Evolutionary conservation across 2,797 vertebrate species (phyloP), one percentile per base, ranked within the genome.

Genomic region (Chelonia mydas): DNA sequence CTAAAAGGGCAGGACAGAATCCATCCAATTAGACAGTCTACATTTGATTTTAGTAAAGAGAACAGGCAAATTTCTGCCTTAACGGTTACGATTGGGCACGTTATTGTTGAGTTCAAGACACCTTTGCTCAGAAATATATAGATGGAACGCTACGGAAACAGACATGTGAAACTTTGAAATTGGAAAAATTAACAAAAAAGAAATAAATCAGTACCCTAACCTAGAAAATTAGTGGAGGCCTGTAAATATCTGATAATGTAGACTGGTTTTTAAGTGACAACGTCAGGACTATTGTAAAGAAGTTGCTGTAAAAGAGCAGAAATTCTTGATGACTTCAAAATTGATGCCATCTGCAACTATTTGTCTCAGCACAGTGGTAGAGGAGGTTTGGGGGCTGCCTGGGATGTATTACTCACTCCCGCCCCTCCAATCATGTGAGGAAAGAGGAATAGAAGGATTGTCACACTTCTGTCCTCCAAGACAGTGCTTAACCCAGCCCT

Each of bases 321-420:
- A 45, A 41, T 27, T 74, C 27, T 12, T 45, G 72, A 74, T 45
- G 41, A 3, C 11, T 47, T 47, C 74, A 76, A 47, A 27, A 47
- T 4, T 47, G 45, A 76, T 28, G 12, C 41, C 25, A 25, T 28
- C 45, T 76, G 41, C 74, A 76, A 28, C 6, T 12, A 45, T 74
- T 74, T 74, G 61, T 65, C 37, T 23, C 72, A 12, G 37, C 72
- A 6, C 11, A 65, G 31, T n/a, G 16, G 61, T 9, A n/a, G 2
- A 37, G 0, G 0, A 0, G 1, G 1, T 19, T 3, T 8, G 12
- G 17, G 50, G 4, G 31, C 88, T 41, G 84, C 53, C 76, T 15
- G 1, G 16, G 50, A n/a, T 41, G 65, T 3, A 41, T 31, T 65
- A 33, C 23, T 25, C 55, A n/a, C 55, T 27, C 8, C 8, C 16